Base-by-base conservation (phyloP, 1,140 invertebrate species). In the Ectropis grisescens region DNA sequence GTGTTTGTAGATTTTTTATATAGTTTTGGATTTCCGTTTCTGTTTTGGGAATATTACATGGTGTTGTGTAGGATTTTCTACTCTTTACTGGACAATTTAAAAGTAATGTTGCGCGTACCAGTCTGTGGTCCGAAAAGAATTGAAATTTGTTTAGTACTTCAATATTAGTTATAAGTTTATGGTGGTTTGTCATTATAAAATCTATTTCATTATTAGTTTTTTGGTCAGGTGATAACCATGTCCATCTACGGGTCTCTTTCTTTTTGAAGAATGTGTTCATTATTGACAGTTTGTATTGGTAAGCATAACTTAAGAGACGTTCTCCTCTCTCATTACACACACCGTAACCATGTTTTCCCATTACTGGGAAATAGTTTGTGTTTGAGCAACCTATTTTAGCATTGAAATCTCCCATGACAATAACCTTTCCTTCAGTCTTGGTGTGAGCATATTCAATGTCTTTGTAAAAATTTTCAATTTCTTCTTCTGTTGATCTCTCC, bases 201-300 rank as follows among this genome's bases (percentile, higher is more conserved):
- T 48, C 39, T 11, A 47, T 47, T 41, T 56, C 41, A 38, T 57
- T 57, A 34, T 47, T 47, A 11, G 15, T 45, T 33, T 44, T 48
- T 22, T 41, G 22, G 13, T 49, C 37, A 2, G 46, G 49, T 22
- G 49, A 53, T 29, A 37, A 9, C 37, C n/a, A n/a, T n/a, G n/a
- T n/a, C n/a, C n/a, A n/a, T n/a, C n/a, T n/a, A n/a, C n/a, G 16
- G 13, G 12, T 45, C 11, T 44, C 16, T 32, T 42, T 44, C 27
- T 33, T 44, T 27, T 51, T 47, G 16, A 45, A 47, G 26, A 41
- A 45, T 30, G 44, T 30, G 33, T 56, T 47, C 33, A 47, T 47
- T 36, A 56, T 44, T 29, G 37, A 41, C 13, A 52, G 13, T 38
- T 47, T 47, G 15, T 52, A 13, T 41, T 45, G 14, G 5, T 24